Base-by-base conservation (phyloP, 2,888 invertebrate genomes). In the Notodonta ziczac region DNA sequence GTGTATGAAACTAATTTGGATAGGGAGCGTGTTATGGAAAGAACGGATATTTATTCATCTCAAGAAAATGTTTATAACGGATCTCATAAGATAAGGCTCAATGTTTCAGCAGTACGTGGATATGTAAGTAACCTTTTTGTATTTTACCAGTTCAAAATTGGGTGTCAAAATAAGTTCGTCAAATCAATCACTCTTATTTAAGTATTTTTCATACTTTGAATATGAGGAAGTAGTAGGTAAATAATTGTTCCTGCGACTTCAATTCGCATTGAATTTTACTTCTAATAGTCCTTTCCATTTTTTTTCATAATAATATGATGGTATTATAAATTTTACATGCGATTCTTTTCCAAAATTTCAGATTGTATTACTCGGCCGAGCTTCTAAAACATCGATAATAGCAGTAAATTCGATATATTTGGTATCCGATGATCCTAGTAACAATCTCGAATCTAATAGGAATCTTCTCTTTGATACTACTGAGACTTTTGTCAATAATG, bases 81-180 rank as follows among this genome's bases (percentile, higher is more conserved):
- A 60, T 59, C 58, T 51, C 56, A 68, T 58, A 66, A 39, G 53
- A 60, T 74, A 7, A 60, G 57, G 44, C 56, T 76, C 44, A 40
- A 64, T 55, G 57, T 75, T 46, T 54, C 42, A 32, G 51, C 66
- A 5, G 14, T 46, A 51, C 9, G 57, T 57, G 78, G 75, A 58
- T 77, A 71, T 67, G 80, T 79, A 69, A 76, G 79, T 79, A 66
- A 56, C 10, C 8, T 1, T 42, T 10, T 42, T 42, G 42, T 10
- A 4, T 10, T 10, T 9, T 10, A 42, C 12, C 9, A 42, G 8
- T 42, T 42, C 10, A 42, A 9, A 42, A 4, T 9, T 42, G 10
- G 10, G 9, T 42, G 9, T 4, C 9, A 10, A 42, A 1, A 42
- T 42, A 42, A 42, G 9, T 42, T 35, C 35, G 35, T 35, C 35